These are phyloP conservation scores for Enteromius treurensis DNA, from an alignment of 2,797 vertebrate species.

Conservation along the genomic window DNA sequence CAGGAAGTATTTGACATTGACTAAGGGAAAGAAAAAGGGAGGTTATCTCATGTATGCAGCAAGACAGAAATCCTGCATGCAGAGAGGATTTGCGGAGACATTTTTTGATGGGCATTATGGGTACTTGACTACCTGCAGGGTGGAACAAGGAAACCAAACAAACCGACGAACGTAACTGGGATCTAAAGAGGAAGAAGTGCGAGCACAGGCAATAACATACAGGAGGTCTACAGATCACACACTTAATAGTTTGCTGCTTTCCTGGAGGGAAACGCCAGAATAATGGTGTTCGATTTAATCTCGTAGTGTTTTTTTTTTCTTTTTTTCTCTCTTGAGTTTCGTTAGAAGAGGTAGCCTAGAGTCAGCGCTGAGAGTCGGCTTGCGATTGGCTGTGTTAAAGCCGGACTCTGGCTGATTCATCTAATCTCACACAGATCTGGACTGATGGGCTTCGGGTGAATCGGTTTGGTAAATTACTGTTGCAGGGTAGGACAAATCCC, in stretches of 20 bases:
- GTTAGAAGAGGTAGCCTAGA: slow-evolving; percentile 25
- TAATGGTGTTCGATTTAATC: slow-evolving; percentile 61
- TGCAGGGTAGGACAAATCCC: slow-evolving; percentile 77
- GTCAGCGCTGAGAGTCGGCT: slow-evolving; percentile 7
- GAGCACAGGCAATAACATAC: slow-evolving; percentile 68
- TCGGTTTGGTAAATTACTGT: slow-evolving; percentile 81
- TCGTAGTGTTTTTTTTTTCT: slow-evolving; percentile 10
- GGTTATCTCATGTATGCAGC: slow-evolving; percentile 25
- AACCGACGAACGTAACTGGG: slow-evolving; percentile 45
- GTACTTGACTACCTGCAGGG: slow-evolving; percentile 63
- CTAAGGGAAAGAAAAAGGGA: slow-evolving; percentile 22
- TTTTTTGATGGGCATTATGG: slow-evolving; percentile 52
- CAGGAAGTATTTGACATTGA: slow-evolving; percentile 23
- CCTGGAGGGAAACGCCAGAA: slow-evolving; percentile 58
- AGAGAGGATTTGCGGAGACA: slow-evolving; percentile 53
- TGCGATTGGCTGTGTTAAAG: slow-evolving; percentile 72
- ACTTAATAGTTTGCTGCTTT: slow-evolving; percentile 61
- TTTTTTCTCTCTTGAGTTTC: not conserved
- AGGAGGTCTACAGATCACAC: slow-evolving; percentile 62
- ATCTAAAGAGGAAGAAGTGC: slow-evolving; percentile 61
- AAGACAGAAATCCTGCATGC: slow-evolving; percentile 24
- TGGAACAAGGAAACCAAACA: slow-evolving; percentile 50
- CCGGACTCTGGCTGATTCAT: slow-evolving; percentile 71
- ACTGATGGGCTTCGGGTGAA: slow-evolving; percentile 78
- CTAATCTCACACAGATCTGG: slow-evolving; percentile 77